Percentiles rank a stretch among this genome's conserved stretches.
phyloP scores from a whole-genome alignment of 2,113 vertebrate genomes.

The Myodes glareolus region DNA sequence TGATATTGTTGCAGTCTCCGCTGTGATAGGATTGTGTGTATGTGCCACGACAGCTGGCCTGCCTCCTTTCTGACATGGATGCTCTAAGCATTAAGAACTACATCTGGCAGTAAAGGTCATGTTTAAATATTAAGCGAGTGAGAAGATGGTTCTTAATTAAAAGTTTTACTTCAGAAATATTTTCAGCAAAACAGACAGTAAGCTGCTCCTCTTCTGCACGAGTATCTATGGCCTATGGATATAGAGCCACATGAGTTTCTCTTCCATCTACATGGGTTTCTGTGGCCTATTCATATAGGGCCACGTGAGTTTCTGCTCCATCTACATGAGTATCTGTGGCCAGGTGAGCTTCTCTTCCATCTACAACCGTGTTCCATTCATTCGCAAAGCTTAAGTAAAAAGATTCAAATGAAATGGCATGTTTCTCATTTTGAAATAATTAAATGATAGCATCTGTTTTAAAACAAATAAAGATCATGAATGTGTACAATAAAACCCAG shows the following conservation, averaged over 20 bases:
- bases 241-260: not conserved
- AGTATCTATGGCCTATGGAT: not conserved
- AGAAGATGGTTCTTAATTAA: not conserved
- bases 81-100: not conserved
- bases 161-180: constrained; percentile 1
- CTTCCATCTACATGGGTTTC: not conserved
- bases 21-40: not conserved
- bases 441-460: not conserved
- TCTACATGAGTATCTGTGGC: not conserved
- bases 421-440: not conserved
- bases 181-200: not conserved
- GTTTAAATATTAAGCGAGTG: not conserved
- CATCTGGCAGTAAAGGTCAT: not conserved
- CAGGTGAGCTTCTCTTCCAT: not conserved
- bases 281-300: not conserved
- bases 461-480: not conserved
- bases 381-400: not conserved
- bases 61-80: not conserved
- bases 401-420: not conserved
- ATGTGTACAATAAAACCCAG: not conserved
- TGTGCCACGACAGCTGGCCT: not conserved
- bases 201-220: not conserved
- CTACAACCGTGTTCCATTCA: not conserved
- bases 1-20: not conserved
- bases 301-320: not conserved